Base-by-base conservation (phyloP, 2,888 invertebrate genomes). In the Eristalis arbustorum region DNA sequence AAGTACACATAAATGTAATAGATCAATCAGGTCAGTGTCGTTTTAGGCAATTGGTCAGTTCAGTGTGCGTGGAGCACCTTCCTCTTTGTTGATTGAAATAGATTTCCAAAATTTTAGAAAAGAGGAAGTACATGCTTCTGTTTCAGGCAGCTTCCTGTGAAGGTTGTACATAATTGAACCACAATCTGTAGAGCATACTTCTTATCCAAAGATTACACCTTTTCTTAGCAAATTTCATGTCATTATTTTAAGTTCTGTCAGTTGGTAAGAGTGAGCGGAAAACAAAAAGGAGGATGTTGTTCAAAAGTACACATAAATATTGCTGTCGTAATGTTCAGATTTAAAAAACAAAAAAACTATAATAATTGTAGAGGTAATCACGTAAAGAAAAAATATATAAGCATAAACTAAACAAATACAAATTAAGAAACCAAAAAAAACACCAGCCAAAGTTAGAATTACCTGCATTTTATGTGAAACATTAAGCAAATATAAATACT, bases 11-110 rank as follows among this genome's bases (percentile, higher is more conserved):
- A 5, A 37, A 37, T 37, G 37, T 37, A 37, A 37, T 37, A n/a
- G 18, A 66, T 59, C 31, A 18, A 18, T 74, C 64, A 75, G 88
- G 64, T 88, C 88, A 85, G 75, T 88, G 88, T 84, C 88, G 88
- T 88, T 89, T 85, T 88, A 88, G 85, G 83, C 85, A 85, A 81
- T 84, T 85, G 83, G 80, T 85, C 81, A 23, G 18, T 37, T 14
- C 49, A 34, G n/a, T 73, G 11, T n/a, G n/a, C n/a, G n/a, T 34
- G 22, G 8, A 31, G 6, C 18, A 25, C 2, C 13, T 22, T 42
- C 18, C 49, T 49, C 25, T 49, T 89, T 88, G 88, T 67, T 72
- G 56, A 76, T 23, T 57, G 74, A 61, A 71, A 31, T 37, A 73
- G 64, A 40, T 13, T 14, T 2, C 13, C 2, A n/a, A n/a, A n/a